These are phyloP conservation scores for Pelvicachromis taeniatus DNA, from an alignment of 2,113 vertebrate genomes.

Conservation along the genomic window DNA sequence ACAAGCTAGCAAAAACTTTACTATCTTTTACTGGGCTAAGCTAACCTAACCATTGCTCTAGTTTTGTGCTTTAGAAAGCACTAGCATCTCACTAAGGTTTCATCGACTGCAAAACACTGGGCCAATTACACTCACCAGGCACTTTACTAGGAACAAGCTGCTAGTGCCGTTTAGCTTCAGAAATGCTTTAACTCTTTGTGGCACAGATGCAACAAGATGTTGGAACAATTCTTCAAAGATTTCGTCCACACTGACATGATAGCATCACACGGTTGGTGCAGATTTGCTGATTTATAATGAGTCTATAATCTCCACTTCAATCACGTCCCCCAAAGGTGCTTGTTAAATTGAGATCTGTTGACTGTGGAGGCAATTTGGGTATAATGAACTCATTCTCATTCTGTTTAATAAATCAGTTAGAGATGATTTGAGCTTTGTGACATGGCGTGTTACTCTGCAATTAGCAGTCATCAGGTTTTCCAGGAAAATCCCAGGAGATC, in stretches of 20 bases:
- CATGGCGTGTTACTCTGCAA: not conserved
- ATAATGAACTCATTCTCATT: not conserved
- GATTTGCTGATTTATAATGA: not conserved
- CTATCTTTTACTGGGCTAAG: not conserved
- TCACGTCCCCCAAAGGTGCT: not conserved
- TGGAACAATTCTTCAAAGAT: not conserved
- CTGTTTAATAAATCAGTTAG: not conserved
- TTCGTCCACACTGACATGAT: not conserved
- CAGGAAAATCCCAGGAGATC: not conserved
- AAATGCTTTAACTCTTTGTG: not conserved
- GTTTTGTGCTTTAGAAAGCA: not conserved
- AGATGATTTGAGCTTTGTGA: not conserved
- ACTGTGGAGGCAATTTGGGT: not conserved
- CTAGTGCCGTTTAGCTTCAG: not conserved
- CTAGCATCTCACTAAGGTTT: not conserved
- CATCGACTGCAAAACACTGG: fast-evolving
- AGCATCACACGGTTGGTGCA: not conserved
- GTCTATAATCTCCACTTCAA: not conserved
- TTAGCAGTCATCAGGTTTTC: not conserved
- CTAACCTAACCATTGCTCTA: not conserved
- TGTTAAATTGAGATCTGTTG: not conserved
- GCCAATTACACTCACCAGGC: not conserved
- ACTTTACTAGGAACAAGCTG: too few relatives aligned
- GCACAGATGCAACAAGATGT: not conserved
- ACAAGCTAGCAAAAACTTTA: not conserved